phyloP scores from a whole-genome alignment of 2,888 invertebrate genomes.

The Tetragonisca angustula region DNA sequence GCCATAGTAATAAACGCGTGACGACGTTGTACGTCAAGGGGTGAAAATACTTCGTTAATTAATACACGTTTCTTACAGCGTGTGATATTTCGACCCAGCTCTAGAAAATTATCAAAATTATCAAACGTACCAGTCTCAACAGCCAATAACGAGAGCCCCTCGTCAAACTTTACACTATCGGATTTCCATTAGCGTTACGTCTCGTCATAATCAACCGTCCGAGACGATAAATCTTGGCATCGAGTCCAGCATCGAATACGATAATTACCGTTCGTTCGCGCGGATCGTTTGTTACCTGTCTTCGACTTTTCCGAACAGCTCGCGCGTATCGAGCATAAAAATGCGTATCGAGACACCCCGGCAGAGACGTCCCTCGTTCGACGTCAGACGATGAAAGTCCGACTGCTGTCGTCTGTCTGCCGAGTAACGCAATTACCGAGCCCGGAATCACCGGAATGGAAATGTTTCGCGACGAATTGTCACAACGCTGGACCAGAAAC shows the following conservation, averaged over 20 bases:
- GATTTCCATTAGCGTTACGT: background rate
- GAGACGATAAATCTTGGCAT: conserved; percentile 11
- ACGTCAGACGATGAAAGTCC: conserved; percentile 12
- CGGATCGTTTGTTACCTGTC: conserved; percentile 23
- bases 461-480: conserved; percentile 53
- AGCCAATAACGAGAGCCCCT: background rate
- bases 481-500: conserved; percentile 35
- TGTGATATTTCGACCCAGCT: no score
- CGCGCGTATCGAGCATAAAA: conserved; percentile 11
- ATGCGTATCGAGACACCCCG: background rate
- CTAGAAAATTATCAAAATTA: no score
- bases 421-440: conserved; percentile 50
- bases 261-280: conserved; percentile 17
- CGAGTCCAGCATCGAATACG: background rate
- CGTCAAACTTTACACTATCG: background rate
- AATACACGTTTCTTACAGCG: no score
- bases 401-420: conserved; percentile 6
- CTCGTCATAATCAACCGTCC: background rate
- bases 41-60: no score
- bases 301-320: background rate
- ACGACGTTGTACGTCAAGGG: no score
- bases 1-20: no score
- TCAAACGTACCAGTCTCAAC: no score
- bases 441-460: conserved; percentile 49
- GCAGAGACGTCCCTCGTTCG: background rate